These are phyloP conservation scores for Neria commutata DNA, from an alignment of 2,888 invertebrate genomes.

Conservation along the genomic window DNA sequence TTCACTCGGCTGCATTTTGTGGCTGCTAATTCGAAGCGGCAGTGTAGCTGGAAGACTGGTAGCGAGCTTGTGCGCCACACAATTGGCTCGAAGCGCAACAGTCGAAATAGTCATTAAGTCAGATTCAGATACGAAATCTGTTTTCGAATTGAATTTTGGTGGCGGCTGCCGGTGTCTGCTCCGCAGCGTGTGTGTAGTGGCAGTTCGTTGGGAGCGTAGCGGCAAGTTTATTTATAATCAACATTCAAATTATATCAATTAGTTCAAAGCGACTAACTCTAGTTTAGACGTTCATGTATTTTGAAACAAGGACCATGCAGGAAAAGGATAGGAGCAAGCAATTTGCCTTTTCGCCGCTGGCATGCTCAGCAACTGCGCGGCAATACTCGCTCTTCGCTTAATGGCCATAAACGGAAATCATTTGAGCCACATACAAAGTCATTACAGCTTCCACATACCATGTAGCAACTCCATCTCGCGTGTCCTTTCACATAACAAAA, in stretches of 20 bases:
- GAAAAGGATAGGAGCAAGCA: too few relatives aligned
- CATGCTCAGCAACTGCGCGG: too few relatives aligned
- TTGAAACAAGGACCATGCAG: too few relatives aligned
- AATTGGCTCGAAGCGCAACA: conserved; percentile 44
- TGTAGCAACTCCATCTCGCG: too few relatives aligned
- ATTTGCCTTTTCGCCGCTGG: too few relatives aligned
- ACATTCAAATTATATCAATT: conserved; percentile 44
- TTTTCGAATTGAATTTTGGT: conserved; percentile 1
- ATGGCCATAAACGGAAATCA: too few relatives aligned
- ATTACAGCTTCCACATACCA: too few relatives aligned
- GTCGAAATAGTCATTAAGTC: conserved; percentile 52
- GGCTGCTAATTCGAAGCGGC: conserved; percentile 27
- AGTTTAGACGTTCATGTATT: conserved; percentile 25
- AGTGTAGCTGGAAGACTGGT: conserved; percentile 7
- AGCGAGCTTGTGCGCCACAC: conserved; percentile 14
- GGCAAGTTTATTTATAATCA: conserved; percentile 46
- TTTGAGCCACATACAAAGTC: too few relatives aligned
- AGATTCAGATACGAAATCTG: conserved; percentile 29
- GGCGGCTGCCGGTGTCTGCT: neutral
- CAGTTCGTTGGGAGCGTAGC: conserved; percentile 1
- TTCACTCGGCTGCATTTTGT: conserved; percentile 53
- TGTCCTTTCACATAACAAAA: too few relatives aligned
- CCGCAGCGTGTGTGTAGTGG: neutral
- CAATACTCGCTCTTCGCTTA: too few relatives aligned
- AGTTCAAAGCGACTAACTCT: conserved; percentile 18